Percentiles rank a stretch among this genome's conserved stretches.
phyloP scores from a whole-genome alignment of 1,140 invertebrate genomes.

The Harpegnathos saltator region DNA sequence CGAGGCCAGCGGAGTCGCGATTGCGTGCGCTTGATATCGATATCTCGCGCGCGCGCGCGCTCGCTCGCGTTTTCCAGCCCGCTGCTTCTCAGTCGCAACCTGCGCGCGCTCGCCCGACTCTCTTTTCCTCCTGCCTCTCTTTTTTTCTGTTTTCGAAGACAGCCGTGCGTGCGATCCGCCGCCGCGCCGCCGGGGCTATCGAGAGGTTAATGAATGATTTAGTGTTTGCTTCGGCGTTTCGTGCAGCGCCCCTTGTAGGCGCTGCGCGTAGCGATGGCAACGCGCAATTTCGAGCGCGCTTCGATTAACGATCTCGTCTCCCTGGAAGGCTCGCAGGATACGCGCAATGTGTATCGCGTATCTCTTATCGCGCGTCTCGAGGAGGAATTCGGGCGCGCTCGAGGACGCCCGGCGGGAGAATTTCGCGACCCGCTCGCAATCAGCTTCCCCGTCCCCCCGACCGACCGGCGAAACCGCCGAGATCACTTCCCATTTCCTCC shows the following conservation, averaged over 20 bases:
- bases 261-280: constrained; percentile 25
- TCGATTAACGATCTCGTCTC: no score
- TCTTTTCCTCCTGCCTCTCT: no score
- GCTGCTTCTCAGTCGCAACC: constrained; percentile 38
- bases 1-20: constrained; percentile 34
- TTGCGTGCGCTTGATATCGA: constrained; percentile 47
- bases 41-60: constrained; percentile 19
- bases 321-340: no score
- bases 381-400: no score
- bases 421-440: no score
- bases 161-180: constrained; percentile 47
- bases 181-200: constrained; percentile 23
- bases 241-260: constrained; percentile 26
- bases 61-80: constrained; percentile 45
- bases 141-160: constrained; percentile 28
- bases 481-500: not conserved
- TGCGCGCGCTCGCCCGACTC: no score
- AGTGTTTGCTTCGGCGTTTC: constrained; percentile 48
- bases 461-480: no score
- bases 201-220: constrained; percentile 55
- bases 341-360: no score
- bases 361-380: no score
- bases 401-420: no score
- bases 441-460: no score
- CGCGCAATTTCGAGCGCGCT: constrained; percentile 11